Base-by-base conservation (phyloP, 2,797 vertebrate genomes). In the Bryconaethiops microstoma region DNA sequence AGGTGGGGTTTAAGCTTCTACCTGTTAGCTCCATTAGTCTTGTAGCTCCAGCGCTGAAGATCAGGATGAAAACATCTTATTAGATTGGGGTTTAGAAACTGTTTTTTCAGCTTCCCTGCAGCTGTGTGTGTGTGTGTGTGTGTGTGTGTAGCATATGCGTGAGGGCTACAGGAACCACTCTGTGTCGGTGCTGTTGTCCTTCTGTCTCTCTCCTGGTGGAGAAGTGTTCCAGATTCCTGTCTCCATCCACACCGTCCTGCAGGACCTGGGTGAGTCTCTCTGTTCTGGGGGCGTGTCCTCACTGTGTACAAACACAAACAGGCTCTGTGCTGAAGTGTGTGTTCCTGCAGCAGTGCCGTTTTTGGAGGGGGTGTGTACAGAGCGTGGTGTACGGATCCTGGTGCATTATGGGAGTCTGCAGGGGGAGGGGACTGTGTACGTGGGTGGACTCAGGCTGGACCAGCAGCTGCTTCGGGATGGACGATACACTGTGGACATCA, bases 371-470 rank as follows among this genome's bases (percentile, higher is more conserved):
- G 35, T 77, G 16, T 89, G 88, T 64, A 83, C 69, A 0, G 40
- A 54, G 13, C 21, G 4, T 0, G 86, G 83, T 57, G 77, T 89
- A 16, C 65, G n/a, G 63, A 40, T 78, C 23, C 63, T 80, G 74
- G 48, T 87, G 77, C 84, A 83, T 78, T 81, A 65, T 0, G 91
- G 91, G 0, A 91, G 88, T 39, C 19, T 91, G 83, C 88, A 91
- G 77, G 78, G 84, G 17, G 88, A 89, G 19, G 92, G 91, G 93
- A 84, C 85, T n/a, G 77, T 93, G n/a, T 92, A 90, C 71, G 45
- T 93, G 19, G 91, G 88, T 8, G 87, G 84, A 71, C 80, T 84
- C 25, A 84, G 67, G 42, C 88, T 93, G 79, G 91, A 80, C 76
- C 84, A 29, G 19, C 86, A 88, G 0, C 0, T 86, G 12, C 89